These are phyloP conservation scores for Pseudochaenichthys georgianus DNA, from an alignment of 2,797 vertebrate species.

Conservation along the genomic window DNA sequence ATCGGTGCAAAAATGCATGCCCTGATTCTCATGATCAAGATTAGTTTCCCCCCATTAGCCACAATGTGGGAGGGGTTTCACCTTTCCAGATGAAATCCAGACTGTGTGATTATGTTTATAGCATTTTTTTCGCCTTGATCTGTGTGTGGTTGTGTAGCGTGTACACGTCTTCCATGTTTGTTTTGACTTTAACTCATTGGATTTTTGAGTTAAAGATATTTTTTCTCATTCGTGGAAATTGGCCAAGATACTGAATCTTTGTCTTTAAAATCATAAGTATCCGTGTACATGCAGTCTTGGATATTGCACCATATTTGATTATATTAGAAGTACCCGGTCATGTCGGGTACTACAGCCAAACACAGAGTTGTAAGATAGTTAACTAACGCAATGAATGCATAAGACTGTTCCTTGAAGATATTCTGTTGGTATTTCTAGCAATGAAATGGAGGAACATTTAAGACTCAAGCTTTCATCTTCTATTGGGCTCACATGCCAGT, in stretches of 20 bases:
- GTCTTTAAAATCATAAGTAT: neutral
- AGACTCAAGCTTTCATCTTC: constrained; percentile 61
- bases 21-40: constrained; percentile 75
- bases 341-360: neutral
- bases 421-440: constrained; percentile 21
- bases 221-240: neutral
- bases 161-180: neutral
- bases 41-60: constrained; percentile 74
- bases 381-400: constrained; percentile 20
- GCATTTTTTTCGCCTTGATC: constrained; percentile 13
- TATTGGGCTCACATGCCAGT: constrained; percentile 39
- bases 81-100: constrained; percentile 57
- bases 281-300: constrained; percentile 1
- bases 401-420: constrained; percentile 50
- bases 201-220: neutral
- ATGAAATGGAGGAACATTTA: constrained; percentile 37
- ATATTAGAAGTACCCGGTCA: neutral
- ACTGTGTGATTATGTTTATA: constrained; percentile 49
- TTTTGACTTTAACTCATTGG: constrained; percentile 1
- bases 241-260: neutral
- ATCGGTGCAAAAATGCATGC: constrained; percentile 58
- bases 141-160: neutral
- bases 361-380: constrained; percentile 7
- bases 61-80: constrained; percentile 38
- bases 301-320: neutral